Conservation (phyloP, 53 echinoderm and acorn worm genomes). For the Arbacia lixula region DNA sequence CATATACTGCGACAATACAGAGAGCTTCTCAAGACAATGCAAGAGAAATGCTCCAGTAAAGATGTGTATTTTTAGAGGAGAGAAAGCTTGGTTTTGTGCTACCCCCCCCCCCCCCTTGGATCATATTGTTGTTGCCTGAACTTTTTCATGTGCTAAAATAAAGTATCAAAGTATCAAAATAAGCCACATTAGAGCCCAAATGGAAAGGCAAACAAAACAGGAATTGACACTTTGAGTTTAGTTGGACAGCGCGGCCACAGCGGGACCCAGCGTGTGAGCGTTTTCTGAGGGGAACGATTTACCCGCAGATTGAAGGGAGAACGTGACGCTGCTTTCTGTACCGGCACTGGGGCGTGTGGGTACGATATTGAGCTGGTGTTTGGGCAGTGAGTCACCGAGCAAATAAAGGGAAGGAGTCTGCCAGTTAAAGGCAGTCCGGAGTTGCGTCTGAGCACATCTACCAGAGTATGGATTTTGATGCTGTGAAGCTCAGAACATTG, state of each 20-base stretch:
- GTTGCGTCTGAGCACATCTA: too few species aligned
- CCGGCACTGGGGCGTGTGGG: constrained; percentile 5
- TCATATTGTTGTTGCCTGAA: constrained; percentile 38
- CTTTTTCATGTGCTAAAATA: constrained; percentile 40
- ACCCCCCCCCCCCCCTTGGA: constrained; percentile 9
- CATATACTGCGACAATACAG: too few species aligned
- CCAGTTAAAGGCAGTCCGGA: neutral
- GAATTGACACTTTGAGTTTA: constrained; percentile 46
- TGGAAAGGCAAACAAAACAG: constrained; percentile 35
- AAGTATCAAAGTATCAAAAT: constrained; percentile 46
- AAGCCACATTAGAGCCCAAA: constrained; percentile 53
- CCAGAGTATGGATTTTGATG: too few species aligned
- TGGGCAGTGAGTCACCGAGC: constrained; percentile 41
- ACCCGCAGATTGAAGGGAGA: neutral
- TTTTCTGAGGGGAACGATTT: neutral
- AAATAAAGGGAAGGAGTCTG: constrained; percentile 29
- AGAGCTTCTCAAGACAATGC: too few species aligned
- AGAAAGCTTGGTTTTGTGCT: too few species aligned
- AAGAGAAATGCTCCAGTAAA: too few species aligned
- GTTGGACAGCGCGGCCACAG: constrained; percentile 26
- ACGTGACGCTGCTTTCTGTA: constrained; percentile 42
- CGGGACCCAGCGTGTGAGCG: constrained; percentile 37
- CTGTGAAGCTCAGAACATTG: too few species aligned
- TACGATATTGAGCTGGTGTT: constrained; percentile 33
- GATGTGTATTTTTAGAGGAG: too few species aligned